A percentile compares a stretch with the other conserved stretches of the same genome.
phyloP scores from a whole-genome alignment of 2,113 vertebrate species.

The Brienomyrus brachyistius region DNA sequence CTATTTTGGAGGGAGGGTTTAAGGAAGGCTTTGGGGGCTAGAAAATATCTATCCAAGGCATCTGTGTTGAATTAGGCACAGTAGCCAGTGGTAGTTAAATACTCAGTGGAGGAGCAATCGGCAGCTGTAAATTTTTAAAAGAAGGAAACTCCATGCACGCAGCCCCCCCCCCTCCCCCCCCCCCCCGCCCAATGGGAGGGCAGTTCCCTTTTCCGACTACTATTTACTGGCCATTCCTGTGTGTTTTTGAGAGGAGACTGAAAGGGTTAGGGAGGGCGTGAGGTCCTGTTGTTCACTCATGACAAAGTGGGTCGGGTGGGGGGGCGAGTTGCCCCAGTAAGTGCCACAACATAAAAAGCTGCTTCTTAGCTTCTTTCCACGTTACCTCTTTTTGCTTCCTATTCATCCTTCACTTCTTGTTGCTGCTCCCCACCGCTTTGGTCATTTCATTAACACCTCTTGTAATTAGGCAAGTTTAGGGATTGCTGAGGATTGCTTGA shows the following conservation, averaged over 20 bases:
- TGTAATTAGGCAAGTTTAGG: slow-evolving; percentile 2
- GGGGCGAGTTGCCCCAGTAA: background rate
- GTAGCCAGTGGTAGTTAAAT: slow-evolving; percentile 58
- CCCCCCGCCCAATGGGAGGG: background rate
- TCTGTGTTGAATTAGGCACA: slow-evolving; percentile 64
- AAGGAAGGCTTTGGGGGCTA: background rate
- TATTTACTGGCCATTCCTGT: background rate
- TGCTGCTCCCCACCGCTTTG: background rate
- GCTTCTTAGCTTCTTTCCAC: background rate
- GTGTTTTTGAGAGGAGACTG: background rate
- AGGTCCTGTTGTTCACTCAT: background rate
- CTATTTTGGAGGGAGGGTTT: slow-evolving; percentile 21
- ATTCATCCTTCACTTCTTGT: background rate
- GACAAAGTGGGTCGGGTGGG: background rate
- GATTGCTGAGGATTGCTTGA: background rate
- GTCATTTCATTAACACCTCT: background rate
- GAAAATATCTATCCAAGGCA: slow-evolving; percentile 41
- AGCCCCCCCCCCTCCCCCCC: slow-evolving; percentile 27
- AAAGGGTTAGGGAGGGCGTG: background rate
- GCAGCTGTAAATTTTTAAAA: slow-evolving; percentile 55
- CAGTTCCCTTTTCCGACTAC: background rate
- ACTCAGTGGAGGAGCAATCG: slow-evolving; percentile 52
- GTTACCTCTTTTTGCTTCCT: background rate
- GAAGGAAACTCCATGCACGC: slow-evolving; percentile 54
- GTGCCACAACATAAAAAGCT: background rate